A percentile compares a stretch with the other conserved stretches of the same genome.
These are phyloP conservation scores for Cephalopachus bancanus DNA, from an alignment of 2,797 vertebrate species.

Conservation along the genomic window DNA sequence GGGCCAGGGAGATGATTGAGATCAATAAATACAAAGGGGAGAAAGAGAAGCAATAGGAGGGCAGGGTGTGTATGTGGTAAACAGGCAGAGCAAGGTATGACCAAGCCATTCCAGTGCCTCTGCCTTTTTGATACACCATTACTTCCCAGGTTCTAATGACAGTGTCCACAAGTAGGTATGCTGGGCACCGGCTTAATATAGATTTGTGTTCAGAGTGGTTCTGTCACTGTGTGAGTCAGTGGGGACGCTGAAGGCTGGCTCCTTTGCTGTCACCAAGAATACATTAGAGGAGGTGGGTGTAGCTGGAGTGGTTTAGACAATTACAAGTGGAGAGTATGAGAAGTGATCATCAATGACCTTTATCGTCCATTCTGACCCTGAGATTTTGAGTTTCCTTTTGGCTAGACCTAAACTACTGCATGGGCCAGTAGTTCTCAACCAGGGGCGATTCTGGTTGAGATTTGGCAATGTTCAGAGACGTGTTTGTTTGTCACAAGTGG, in stretches of 20 bases:
- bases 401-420: not conserved
- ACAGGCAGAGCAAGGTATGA: not conserved
- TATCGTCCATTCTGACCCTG: not conserved
- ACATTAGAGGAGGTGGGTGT: not conserved
- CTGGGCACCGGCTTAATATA: rapidly evolving
- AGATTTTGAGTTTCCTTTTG: not conserved
- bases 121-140: not conserved
- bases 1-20: slow-evolving; percentile 74
- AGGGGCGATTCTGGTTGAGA: not conserved
- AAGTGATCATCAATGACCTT: not conserved
- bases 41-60: not conserved
- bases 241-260: rapidly evolving
- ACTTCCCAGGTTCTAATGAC: not conserved
- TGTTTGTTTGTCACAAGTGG: not conserved
- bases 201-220: slow-evolving; percentile 56
- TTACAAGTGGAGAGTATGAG: not conserved
- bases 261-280: not conserved
- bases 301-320: not conserved
- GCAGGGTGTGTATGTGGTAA: not conserved
- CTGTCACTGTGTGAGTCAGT: slow-evolving; percentile 60
- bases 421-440: not conserved
- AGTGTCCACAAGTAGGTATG: not conserved
- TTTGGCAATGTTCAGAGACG: not conserved
- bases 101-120: not conserved
- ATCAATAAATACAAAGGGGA: slow-evolving; percentile 65